Evolutionary conservation across 2,113 vertebrate species (phyloP).

Genomic region (Diphyllodes magnificus): DNA sequence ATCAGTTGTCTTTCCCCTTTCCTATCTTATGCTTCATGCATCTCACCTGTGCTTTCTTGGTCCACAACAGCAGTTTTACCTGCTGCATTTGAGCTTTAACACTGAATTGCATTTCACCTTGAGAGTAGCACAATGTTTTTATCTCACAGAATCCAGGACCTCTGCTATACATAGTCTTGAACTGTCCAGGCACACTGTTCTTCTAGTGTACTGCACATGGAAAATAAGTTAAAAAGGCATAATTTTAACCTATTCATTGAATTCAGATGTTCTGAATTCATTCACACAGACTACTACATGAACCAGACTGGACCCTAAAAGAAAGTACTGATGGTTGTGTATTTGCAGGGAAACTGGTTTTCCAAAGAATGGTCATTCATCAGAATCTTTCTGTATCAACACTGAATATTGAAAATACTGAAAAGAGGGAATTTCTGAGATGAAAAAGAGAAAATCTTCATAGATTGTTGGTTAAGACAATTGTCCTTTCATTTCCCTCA

Average conservation of each 20-base stretch:
- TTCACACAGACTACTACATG: background rate
- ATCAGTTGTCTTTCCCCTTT: background rate
- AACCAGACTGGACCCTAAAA: background rate
- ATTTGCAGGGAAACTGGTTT: background rate
- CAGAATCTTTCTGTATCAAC: background rate
- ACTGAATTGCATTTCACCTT: background rate
- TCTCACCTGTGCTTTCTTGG: background rate
- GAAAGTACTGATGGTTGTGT: background rate
- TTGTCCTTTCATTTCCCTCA: background rate
- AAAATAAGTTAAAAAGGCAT: background rate
- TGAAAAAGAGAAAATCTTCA: background rate
- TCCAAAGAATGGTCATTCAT: background rate
- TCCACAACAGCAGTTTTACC: background rate
- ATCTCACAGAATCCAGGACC: background rate
- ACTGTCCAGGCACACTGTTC: background rate
- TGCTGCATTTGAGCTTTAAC: background rate
- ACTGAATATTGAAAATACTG: background rate
- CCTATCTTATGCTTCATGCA: background rate
- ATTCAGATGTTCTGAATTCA: background rate
- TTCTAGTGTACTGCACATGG: background rate
- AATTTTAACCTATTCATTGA: background rate
- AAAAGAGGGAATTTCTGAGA: background rate
- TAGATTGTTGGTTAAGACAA: background rate
- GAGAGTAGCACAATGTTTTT: rapidly evolving
- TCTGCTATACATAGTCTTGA: background rate